These are phyloP conservation scores for Chionis minor DNA, from an alignment of 2,113 vertebrate species.

Conservation along the genomic window DNA sequence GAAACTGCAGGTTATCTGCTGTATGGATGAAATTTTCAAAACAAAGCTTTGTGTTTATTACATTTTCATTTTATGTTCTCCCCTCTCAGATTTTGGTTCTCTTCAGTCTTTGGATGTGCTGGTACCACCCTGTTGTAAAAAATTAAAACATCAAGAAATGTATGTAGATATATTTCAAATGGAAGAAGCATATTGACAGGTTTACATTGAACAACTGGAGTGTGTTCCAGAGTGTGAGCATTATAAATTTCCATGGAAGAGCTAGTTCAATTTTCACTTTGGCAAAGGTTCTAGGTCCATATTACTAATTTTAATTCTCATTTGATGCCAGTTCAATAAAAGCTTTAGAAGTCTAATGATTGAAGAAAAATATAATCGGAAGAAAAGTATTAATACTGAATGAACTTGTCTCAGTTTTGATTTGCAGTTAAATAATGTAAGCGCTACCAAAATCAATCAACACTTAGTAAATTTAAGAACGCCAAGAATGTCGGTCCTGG, in stretches of 20 bases:
- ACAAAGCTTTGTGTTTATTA: background rate
- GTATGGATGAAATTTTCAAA: background rate
- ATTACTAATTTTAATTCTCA: background rate
- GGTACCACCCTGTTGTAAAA: background rate
- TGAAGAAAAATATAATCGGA: background rate
- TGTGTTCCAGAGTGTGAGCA: background rate
- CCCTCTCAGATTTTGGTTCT: background rate
- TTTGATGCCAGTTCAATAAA: background rate
- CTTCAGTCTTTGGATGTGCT: background rate
- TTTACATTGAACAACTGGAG: background rate
- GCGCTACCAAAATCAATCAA: slow-evolving; percentile 12
- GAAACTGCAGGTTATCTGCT: background rate
- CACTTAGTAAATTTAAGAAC: background rate
- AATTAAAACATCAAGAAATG: background rate
- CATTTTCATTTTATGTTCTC: background rate
- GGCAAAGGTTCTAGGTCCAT: background rate
- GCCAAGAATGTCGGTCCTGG: slow-evolving; percentile 1
- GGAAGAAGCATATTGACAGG: background rate
- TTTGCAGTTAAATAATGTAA: slow-evolving; percentile 7
- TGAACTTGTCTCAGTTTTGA: background rate
- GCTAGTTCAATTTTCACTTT: background rate
- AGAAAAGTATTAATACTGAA: background rate
- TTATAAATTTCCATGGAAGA: background rate
- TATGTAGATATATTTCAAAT: background rate
- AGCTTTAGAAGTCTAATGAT: background rate